A percentile compares a stretch with the other conserved stretches of the same genome.
These are phyloP conservation scores for Lethocerus indicus DNA, from an alignment of 1,140 invertebrate species.

Conservation along the genomic window DNA sequence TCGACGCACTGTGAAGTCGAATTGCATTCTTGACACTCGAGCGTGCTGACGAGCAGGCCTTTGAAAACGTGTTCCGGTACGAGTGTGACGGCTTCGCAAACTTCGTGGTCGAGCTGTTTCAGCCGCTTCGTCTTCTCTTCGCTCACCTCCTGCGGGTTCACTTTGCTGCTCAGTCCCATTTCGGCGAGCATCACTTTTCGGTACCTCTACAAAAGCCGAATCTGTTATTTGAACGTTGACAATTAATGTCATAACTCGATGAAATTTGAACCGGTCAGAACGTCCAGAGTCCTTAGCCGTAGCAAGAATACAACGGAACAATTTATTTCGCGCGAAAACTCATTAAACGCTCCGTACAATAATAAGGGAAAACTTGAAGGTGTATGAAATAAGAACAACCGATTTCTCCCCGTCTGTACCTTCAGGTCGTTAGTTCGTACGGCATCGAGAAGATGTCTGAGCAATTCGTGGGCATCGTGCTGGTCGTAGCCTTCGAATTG, in stretches of 20 bases:
- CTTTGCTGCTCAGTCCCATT: conserved; percentile 45
- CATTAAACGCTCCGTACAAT: no score
- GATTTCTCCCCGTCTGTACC: no score
- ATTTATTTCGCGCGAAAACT: no score
- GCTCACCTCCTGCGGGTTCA: conserved; percentile 47
- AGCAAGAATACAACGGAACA: no score
- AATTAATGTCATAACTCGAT: no score
- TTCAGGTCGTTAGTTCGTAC: conserved; percentile 46
- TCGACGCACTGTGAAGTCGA: conserved; percentile 74
- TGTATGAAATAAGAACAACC: no score
- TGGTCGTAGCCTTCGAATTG: conserved; percentile 88
- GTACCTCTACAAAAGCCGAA: conserved; percentile 42
- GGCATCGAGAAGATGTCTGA: conserved; percentile 74
- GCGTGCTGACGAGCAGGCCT: conserved; percentile 72
- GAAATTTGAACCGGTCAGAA: no score
- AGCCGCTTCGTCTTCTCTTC: conserved; percentile 52
- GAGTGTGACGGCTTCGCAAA: conserved; percentile 16
- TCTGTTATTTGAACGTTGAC: neutral
- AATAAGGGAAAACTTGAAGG: no score
- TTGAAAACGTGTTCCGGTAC: conserved; percentile 49
- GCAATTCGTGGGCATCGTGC: conserved; percentile 89
- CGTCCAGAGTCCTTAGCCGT: no score
- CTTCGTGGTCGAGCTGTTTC: conserved; percentile 27
- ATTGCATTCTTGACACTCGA: conserved; percentile 77
- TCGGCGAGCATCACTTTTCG: conserved; percentile 54